These are phyloP conservation scores for Hydropotes inermis DNA, from an alignment of 2,113 vertebrate genomes.

Conservation along the genomic window DNA sequence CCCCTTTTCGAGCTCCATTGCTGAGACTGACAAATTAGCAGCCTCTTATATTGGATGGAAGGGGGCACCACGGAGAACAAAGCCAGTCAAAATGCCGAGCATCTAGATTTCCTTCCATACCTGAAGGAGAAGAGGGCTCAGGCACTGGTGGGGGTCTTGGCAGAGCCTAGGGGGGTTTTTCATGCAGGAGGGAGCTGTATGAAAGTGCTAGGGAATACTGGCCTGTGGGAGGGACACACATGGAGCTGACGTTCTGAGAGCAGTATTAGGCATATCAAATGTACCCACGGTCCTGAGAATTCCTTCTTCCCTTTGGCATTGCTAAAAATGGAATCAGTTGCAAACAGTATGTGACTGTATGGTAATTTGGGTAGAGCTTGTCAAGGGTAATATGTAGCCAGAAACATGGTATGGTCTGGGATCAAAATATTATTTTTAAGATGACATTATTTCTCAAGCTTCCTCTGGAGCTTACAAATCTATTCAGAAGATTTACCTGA, in stretches of 20 bases:
- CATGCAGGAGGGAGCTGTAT: neutral
- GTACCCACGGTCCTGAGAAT: neutral
- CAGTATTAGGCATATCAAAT: conserved; percentile 14
- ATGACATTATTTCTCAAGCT: neutral
- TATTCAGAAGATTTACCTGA: neutral
- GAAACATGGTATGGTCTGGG: conserved; percentile 19
- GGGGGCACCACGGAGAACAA: neutral
- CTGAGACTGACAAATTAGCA: neutral
- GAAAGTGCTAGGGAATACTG: neutral
- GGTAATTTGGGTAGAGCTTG: conserved; percentile 45
- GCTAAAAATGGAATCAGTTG: conserved; percentile 60
- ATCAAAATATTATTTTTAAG: conserved; percentile 61
- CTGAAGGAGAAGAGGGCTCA: neutral
- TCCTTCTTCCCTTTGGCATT: conserved; percentile 23
- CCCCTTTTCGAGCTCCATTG: neutral
- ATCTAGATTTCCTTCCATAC: neutral
- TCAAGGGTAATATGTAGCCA: conserved; percentile 48
- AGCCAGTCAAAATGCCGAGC: neutral
- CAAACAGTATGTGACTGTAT: conserved; percentile 16
- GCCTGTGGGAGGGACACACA: neutral
- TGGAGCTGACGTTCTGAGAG: conserved; percentile 32
- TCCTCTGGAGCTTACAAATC: neutral
- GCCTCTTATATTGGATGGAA: neutral
- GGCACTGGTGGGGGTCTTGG: neutral
- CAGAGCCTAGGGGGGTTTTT: neutral